Evolutionary conservation across 1,140 invertebrate species (phyloP), one percentile per base, ranked within the genome.

Genomic region (Philaenus spumarius): DNA sequence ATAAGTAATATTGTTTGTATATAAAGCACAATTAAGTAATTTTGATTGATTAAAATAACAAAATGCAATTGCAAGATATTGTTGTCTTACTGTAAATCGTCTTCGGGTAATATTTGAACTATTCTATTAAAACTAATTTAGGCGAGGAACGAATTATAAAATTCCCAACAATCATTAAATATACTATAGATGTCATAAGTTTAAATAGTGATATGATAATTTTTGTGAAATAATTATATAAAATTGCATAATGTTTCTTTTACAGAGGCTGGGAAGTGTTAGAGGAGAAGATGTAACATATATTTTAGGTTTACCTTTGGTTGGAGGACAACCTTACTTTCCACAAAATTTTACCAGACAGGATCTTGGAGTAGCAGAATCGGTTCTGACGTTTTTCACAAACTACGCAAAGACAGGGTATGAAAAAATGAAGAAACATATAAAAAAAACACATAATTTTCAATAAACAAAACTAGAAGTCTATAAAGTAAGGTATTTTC

Each of bases 241-340:
- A n/a, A n/a, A n/a, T n/a, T n/a, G n/a, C n/a, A n/a, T 9, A 30
- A 9, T 30, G 9, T 51, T 11, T 67, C 50, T 64, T 65, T 75
- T 75, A 4, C 73, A 89, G 82, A 76, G 85, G 19, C 69, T 89
- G 34, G 90, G 90, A 0, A 88, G 87, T 65, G 82, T 93, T 0
- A 80, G 87, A 15, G 89, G 90, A 9, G 90, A 95, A 68, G 89
- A 91, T 42, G 72, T 95, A 39, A 78, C 87, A 0, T 95, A 93
- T 72, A 81, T 95, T 51, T 83, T 95, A 62, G 92, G 92, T 0
- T 80, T 90, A 37, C 91, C 92, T 0, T 71, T 95, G 43, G 85
- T 93, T 24, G 82, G 82, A 1, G 87, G 78, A 24, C 72, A 76
- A 57, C 75, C 79, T 7, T 76, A 76, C 59, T 79, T 82, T 52